Evolutionary conservation across 30 jellyfish, hydroid and myxozoan species (phyloP).

Genomic region (Nemopilema nomurai): DNA sequence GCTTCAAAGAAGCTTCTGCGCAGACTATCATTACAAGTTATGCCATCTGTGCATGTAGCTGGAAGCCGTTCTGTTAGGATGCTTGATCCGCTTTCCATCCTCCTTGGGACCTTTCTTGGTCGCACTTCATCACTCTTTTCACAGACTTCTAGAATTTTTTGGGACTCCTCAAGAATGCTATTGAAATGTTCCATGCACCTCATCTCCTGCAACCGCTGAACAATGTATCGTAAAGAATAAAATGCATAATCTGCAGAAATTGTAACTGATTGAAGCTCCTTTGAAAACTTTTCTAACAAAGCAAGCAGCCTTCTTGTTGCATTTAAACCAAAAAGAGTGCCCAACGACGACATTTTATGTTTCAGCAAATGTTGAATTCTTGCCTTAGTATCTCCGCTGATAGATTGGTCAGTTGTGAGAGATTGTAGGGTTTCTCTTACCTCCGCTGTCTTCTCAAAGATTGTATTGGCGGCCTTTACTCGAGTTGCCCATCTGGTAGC

Average conservation of each 20-base stretch:
- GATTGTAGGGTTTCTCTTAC: slow-evolving; percentile 24
- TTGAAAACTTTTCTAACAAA: slow-evolving; percentile 38
- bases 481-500: slow-evolving; percentile 64
- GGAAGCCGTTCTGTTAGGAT: slow-evolving; percentile 34
- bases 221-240: slow-evolving; percentile 5
- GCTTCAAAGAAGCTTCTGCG: slow-evolving; percentile 11
- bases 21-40: background rate
- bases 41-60: slow-evolving; percentile 4
- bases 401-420: slow-evolving; percentile 30
- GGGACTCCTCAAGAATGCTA: slow-evolving; percentile 19
- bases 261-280: slow-evolving; percentile 39
- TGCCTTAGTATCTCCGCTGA: slow-evolving; percentile 19
- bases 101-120: slow-evolving; percentile 23
- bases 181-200: slow-evolving; percentile 14
- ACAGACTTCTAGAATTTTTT: slow-evolving; percentile 17
- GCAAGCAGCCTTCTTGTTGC: slow-evolving; percentile 16
- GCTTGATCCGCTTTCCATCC: slow-evolving; percentile 31
- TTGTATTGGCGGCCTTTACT: slow-evolving; percentile 58
- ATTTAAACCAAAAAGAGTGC: slow-evolving; percentile 23
- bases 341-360: slow-evolving; percentile 19
- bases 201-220: slow-evolving; percentile 40
- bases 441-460: slow-evolving; percentile 34
- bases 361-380: slow-evolving; percentile 17
- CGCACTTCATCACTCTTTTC: slow-evolving; percentile 30
- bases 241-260: slow-evolving; percentile 24